Evolutionary conservation across 2,888 invertebrate genomes (phyloP), one percentile per base, ranked within the genome.

Genomic region (Cosmia trapezina): DNA sequence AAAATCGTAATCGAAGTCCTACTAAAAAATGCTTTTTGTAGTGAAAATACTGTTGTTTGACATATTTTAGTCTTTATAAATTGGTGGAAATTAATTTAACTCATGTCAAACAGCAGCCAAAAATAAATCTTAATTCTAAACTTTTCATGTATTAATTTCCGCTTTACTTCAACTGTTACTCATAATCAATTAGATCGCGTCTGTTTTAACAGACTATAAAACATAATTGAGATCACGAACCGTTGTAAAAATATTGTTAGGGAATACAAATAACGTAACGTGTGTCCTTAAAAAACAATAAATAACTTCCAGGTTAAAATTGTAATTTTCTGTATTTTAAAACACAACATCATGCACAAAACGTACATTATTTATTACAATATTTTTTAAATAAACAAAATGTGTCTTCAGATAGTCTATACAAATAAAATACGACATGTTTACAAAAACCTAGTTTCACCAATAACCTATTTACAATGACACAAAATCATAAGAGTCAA

Each of bases 381-480:
- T 28, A 17, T 14, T 2, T 28, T 28, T 53, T 53, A 37, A 37
- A 54, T 14, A 28, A 28, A 14, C 6, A 8, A 28, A 28, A 28
- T 28, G 28, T 28, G 17, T 56, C 17, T n/a, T 4, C 11, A 1
- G 4, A 17, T 17, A 54, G 14, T n/a, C n/a, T n/a, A 17, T 28
- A 33, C 17, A 54, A 28, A 33, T 17, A 56, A 56, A 28, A 17
- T 37, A 59, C 8, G 8, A 41, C 6, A 17, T 80, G 70, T 83
- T 78, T 71, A 73, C 72, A 56, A 79, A 61, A 61, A 53, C n/a
- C 19, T 22, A 77, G 47, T 73, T 76, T 70, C 78, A 75, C 81
- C 62, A 81, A 70, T 85, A 84, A 87, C 84, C 86, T 85, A 86
- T 78, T 84, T 83, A 60, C 77, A 79, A 73, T 78, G 81, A 76